Evolutionary conservation across 2,113 vertebrate genomes (phyloP), one percentile per base, ranked within the genome.

Genomic region (Elephas maximus): DNA sequence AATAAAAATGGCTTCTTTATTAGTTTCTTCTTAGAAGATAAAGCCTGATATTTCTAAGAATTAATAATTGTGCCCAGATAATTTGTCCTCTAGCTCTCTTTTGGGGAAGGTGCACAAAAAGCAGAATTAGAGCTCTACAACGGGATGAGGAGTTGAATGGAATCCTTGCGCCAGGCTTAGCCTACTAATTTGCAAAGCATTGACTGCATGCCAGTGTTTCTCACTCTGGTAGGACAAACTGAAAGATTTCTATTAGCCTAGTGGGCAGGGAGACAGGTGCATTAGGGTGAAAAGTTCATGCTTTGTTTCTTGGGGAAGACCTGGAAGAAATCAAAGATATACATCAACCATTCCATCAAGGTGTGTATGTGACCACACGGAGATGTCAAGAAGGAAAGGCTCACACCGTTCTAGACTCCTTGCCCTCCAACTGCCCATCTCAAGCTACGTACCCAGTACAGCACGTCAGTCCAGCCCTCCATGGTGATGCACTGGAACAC

Each of bases 401-500:
- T 37, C 2, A 1, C 7, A 24, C 26, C 48, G 30, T 18, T 14
- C 28, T 30, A 28, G 14, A 6, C 11, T 26, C 53, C 74, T n/a
- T 14, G 3, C 86, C 57, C 23, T 44, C 0, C 28, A 60, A 28
- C 41, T 8, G 0, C 30, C 60, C 63, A 33, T 84, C 88, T 94
- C 92, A 24, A 45, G 97, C 98, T 99, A 99, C 99, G 97, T 99
- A 99, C 99, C 99, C 99, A 99, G 98, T 99, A 99, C 0, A 99
- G 98, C 26, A 99, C 99, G 1, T 99, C 99, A 0, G 99, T 99
- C 99, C 99, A 99, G 96, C 99, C 99, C 97, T 99, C 99, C 99
- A 99, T 99, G 33, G 99, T 99, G 98, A 99, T 99, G 98, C 99
- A 99, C 98, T 99, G 99, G 98, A 99, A 99, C 97, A 99, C 99